A percentile compares a stretch with the other conserved stretches of the same genome.
These are phyloP conservation scores for Drosophila mimica DNA, from an alignment of 2,888 invertebrate genomes.

Conservation along the genomic window DNA sequence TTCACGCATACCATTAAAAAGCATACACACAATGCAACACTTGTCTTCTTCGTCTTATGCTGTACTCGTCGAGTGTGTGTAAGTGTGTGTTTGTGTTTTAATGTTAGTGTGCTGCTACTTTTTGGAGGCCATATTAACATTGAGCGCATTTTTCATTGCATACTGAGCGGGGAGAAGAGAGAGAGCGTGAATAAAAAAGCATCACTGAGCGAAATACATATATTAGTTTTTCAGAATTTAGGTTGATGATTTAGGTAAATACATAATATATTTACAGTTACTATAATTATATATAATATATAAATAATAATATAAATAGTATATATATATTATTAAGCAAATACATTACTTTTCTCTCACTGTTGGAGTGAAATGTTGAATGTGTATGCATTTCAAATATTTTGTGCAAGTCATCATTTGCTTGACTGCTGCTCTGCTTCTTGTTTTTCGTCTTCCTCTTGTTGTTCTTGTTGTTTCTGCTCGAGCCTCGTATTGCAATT, in stretches of 20 bases:
- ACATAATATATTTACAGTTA: not conserved
- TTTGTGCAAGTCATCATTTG: slow-evolving; percentile 75
- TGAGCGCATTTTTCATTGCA: slow-evolving; percentile 72
- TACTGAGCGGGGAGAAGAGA: slow-evolving; percentile 24
- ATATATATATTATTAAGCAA: not conserved
- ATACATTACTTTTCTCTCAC: not conserved
- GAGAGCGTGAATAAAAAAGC: not conserved
- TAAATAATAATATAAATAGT: not conserved
- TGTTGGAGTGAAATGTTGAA: not conserved
- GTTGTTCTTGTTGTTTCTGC: slow-evolving; percentile 9
- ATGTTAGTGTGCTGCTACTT: slow-evolving; percentile 51
- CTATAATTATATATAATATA: not conserved
- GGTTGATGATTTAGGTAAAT: not conserved
- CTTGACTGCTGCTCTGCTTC: slow-evolving; percentile 37
- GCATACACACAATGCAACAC: slow-evolving; percentile 21
- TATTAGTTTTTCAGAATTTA: not conserved
- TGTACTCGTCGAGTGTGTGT: not conserved
- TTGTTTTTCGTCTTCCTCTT: slow-evolving; percentile 13
- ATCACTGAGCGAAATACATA: slow-evolving; percentile 6
- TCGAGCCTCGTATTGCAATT: slow-evolving; percentile 63
- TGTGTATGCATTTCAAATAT: slow-evolving; percentile 59
- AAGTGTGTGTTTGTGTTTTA: slow-evolving; percentile 9
- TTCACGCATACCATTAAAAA: slow-evolving; percentile 40
- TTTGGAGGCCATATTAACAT: slow-evolving; percentile 71
- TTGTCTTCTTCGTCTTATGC: slow-evolving; percentile 7